Percentiles rank a stretch among this genome's conserved stretches.
These are phyloP conservation scores for Euwallacea similis DNA, from an alignment of 1,140 invertebrate species.

Conservation along the genomic window DNA sequence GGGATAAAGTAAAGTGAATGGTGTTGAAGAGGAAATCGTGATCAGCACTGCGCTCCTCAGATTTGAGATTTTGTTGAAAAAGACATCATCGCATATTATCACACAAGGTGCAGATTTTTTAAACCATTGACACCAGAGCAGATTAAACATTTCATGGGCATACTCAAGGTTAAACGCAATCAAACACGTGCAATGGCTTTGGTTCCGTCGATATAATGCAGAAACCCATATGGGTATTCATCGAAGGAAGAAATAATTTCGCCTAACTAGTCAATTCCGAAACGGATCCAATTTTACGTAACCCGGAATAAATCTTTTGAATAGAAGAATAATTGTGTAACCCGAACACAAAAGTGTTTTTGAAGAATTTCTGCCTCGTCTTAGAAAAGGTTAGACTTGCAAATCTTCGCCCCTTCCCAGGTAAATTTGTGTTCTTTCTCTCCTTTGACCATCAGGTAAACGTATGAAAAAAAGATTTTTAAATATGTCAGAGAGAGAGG, in stretches of 20 bases:
- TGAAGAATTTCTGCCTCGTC: constrained; percentile 20
- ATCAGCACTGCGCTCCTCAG: not conserved
- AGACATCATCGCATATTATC: not conserved
- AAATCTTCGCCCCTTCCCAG: constrained; percentile 37
- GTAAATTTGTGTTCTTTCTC: constrained; percentile 29
- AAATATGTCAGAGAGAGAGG: constrained; percentile 13
- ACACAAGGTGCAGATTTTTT: not conserved
- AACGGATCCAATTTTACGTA: constrained; percentile 39
- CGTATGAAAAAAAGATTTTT: constrained; percentile 30
- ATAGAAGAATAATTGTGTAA: constrained; percentile 41
- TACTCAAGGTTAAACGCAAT: not conserved
- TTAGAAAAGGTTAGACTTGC: constrained; percentile 39
- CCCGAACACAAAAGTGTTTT: constrained; percentile 41
- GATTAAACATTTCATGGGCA: not conserved
- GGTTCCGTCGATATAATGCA: not conserved
- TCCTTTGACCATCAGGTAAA: constrained; percentile 36
- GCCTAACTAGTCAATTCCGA: constrained; percentile 34
- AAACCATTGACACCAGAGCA: not conserved
- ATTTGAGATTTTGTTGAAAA: not conserved
- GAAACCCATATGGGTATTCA: not conserved
- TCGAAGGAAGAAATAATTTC: constrained; percentile 24
- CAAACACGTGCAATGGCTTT: constrained; percentile 7
- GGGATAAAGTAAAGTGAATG: not conserved
- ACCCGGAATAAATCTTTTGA: constrained; percentile 31
- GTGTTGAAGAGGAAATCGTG: not conserved